Evolutionary conservation across 2,113 vertebrate species (phyloP), one percentile per base, ranked within the genome.

Genomic region (Lagopus muta): DNA sequence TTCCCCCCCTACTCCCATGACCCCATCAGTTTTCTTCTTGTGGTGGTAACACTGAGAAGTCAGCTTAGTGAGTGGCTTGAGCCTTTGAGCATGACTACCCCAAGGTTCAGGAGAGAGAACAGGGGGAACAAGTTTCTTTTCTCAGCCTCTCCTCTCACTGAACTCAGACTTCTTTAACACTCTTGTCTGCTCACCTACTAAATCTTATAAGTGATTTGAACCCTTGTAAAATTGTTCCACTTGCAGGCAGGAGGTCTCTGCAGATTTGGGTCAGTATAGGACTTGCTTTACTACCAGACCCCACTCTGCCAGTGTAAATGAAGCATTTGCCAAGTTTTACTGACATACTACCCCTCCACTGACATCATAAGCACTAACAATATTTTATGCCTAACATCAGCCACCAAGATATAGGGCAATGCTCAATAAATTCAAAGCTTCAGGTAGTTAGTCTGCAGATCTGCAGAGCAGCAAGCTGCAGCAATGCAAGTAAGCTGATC

Each of bases 1-100:
- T 2, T 4, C 0, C 5, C 7, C 6, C 13, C 9, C 50, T 1
- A 5, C 13, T 5, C 19, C 47, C 47, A 48, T 6, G 14, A 54
- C 28, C 6, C 15, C 9, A 61, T 5, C 4, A 22, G 6, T 24
- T 80, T 80, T 45, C 36, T 81, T 58, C 36, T 3, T 47, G 83
- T 25, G 77, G 65, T 38, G 7, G 10, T 74, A 71, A 52, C 20
- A 74, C 6, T 36, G n/a, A 93, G 66, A n/a, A 62, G 15, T 45
- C 43, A 61, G 22, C 8, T 88, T 30, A 62, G 61, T 54, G 43
- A 74, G 0, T 32, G 18, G 8, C 45, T 80, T 4, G 34, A 79
- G 32, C 42, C 34, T 74, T 24, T 52, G 10, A 57, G 30, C 3
- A 1, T 0, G 0, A 65, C 55, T 43, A 6, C 6, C 10, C 15